Conservation (phyloP, 2,888 invertebrate species). For the Julus scandinavius region DNA sequence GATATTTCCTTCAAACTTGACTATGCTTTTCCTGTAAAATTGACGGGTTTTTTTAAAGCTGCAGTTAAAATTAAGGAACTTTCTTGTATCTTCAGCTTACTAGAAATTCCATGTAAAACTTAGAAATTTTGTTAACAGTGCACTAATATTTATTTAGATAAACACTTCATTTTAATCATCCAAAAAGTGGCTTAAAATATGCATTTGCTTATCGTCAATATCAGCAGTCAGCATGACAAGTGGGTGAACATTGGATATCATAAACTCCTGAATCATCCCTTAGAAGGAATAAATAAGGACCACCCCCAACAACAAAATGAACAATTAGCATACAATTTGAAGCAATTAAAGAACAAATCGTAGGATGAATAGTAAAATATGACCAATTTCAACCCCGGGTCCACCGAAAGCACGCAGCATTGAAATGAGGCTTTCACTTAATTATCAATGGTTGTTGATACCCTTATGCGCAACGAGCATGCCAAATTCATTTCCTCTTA, state of each 20-base stretch:
- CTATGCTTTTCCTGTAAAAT: too few relatives aligned
- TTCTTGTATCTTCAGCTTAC: too few relatives aligned
- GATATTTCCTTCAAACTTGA: too few relatives aligned
- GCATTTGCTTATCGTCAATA: too few relatives aligned
- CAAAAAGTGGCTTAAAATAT: too few relatives aligned
- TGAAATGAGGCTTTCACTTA: background rate
- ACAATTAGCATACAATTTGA: conserved; percentile 16
- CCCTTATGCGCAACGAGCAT: conserved; percentile 23
- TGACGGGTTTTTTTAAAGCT: too few relatives aligned
- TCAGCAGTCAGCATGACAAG: too few relatives aligned
- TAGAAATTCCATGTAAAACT: too few relatives aligned
- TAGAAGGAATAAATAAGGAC: background rate
- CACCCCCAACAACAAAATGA: background rate
- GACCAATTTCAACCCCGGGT: background rate
- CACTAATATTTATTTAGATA: too few relatives aligned
- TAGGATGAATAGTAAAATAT: background rate
- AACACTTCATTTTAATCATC: too few relatives aligned
- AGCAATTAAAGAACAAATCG: conserved; percentile 9
- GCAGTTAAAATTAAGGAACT: too few relatives aligned
- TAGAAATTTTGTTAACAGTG: too few relatives aligned
- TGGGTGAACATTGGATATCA: background rate
- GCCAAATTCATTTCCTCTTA: conserved; percentile 41
- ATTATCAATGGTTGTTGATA: conserved; percentile 43
- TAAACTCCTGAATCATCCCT: background rate
- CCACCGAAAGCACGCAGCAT: background rate